A percentile compares a stretch with the other conserved stretches of the same genome.
phyloP scores from a whole-genome alignment of 2,888 invertebrate species.

The Eristalis pertinax region DNA sequence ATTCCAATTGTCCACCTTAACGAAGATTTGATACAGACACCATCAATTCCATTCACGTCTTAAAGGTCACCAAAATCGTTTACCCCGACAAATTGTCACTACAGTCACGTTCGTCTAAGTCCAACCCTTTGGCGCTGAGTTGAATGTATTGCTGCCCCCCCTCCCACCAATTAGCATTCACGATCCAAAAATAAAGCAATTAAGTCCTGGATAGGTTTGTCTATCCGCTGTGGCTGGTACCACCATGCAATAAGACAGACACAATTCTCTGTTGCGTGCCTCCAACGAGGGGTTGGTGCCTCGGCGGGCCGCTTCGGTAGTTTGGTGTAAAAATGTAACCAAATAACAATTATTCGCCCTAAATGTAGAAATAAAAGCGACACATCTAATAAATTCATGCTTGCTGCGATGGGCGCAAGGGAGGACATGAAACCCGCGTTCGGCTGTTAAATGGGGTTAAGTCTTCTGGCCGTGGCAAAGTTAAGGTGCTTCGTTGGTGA shows the following conservation, averaged over 20 bases:
- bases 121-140: background rate
- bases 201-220: background rate
- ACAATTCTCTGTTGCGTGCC: background rate
- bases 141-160: background rate
- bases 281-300: background rate
- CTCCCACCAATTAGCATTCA: background rate
- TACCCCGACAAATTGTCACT: background rate
- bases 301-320: background rate
- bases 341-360: constrained; percentile 1
- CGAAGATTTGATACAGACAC: no score
- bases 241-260: background rate
- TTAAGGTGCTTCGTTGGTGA: no score
- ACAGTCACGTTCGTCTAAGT: background rate
- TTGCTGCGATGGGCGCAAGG: background rate
- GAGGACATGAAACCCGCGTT: background rate
- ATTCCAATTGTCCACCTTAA: no score
- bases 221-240: background rate
- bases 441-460: background rate
- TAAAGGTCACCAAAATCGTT: background rate
- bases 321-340: background rate
- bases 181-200: background rate
- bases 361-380: background rate
- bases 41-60: background rate
- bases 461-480: no score
- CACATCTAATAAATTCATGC: background rate